Percentiles rank a stretch among this genome's conserved stretches.
Conservation (phyloP, 2,888 invertebrate species). For the Bursaphelenchus okinawaensis region DNA sequence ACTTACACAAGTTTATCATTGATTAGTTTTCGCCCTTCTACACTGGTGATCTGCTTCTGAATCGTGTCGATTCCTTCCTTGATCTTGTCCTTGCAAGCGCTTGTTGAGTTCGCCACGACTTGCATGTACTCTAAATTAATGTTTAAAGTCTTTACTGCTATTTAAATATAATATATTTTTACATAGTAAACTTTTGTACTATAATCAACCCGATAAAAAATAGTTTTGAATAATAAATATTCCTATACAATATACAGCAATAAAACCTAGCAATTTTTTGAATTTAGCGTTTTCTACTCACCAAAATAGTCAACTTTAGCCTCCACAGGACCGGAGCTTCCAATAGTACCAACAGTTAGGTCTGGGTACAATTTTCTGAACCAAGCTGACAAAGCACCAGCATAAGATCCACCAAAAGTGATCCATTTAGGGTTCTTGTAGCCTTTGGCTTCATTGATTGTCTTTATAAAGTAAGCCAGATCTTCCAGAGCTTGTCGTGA, state of each 20-base stretch:
- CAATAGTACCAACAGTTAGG: conserved; percentile 76
- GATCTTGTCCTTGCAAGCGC: not conserved
- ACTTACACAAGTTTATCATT: conserved; percentile 3
- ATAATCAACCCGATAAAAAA: no score
- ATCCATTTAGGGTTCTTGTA: conserved; percentile 67
- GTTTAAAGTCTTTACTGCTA: no score
- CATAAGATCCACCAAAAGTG: conserved; percentile 57
- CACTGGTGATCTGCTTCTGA: not conserved
- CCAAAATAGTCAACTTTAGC: conserved; percentile 78
- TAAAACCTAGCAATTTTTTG: no score
- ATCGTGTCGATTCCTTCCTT: not conserved
- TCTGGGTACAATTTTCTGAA: conserved; percentile 74
- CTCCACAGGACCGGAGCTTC: conserved; percentile 79
- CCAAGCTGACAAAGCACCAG: conserved; percentile 82
- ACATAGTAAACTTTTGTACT: no score
- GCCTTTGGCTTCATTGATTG: conserved; percentile 64
- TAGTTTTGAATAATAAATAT: no score
- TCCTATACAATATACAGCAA: no score
- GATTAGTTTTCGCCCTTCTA: conserved; percentile 2
- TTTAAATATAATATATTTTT: no score
- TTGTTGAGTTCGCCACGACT: not conserved
- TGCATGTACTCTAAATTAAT: conserved; percentile 4
- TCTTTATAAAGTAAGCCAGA: conserved; percentile 73
- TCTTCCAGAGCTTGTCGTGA: conserved; percentile 69
- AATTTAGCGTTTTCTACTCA: conserved; percentile 55